These are phyloP conservation scores for Catharus bicknelli DNA, from an alignment of 2,113 vertebrate genomes.

Conservation along the genomic window DNA sequence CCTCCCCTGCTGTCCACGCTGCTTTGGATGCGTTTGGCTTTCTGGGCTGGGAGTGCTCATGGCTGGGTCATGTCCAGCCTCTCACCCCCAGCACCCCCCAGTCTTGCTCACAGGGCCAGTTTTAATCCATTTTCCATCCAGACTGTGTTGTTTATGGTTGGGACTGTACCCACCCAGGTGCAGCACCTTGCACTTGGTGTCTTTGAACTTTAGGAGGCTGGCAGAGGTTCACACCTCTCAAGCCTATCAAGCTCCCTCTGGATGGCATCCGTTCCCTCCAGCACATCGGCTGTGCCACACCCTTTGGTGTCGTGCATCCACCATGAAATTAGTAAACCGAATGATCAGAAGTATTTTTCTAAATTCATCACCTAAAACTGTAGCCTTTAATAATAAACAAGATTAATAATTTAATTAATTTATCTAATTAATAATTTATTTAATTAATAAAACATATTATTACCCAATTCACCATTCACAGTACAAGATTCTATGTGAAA, in stretches of 20 bases:
- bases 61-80: too few species aligned
- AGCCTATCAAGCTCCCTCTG: too few species aligned
- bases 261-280: not conserved
- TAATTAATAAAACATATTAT: not conserved
- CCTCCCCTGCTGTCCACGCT: too few species aligned
- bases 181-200: not conserved
- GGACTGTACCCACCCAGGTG: not conserved
- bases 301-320: fast-evolving
- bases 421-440: too few species aligned
- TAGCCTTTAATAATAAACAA: too few species aligned
- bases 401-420: too few species aligned
- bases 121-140: not conserved
- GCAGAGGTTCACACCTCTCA: not conserved
- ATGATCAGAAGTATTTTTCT: fast-evolving
- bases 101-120: fast-evolving
- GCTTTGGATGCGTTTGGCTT: too few species aligned
- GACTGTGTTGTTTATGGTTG: not conserved
- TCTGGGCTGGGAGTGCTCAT: too few species aligned
- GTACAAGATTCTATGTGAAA: not conserved
- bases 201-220: not conserved
- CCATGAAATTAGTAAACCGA: not conserved
- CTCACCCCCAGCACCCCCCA: too few species aligned
- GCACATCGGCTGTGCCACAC: fast-evolving
- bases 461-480: fast-evolving
- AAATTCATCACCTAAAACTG: not conserved